Evolutionary conservation across 64 coral and sea anemone species (phyloP).

Genomic region (Pocillopora damicornis): DNA sequence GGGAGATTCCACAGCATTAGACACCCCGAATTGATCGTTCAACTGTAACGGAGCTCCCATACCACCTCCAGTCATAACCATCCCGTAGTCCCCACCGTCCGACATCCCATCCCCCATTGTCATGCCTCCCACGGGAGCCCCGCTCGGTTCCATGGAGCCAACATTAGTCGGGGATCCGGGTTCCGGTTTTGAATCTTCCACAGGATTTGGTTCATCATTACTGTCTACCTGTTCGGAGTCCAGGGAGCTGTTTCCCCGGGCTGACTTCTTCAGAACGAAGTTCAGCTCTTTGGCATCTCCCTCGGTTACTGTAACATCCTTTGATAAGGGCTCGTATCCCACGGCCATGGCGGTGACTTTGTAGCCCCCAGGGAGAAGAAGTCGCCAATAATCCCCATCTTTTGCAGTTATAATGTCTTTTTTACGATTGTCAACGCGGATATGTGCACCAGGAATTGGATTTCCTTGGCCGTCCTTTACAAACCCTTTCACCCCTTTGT

Average conservation of each 20-base stretch:
- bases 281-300: slow-evolving; percentile 61
- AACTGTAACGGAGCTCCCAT: slow-evolving; percentile 17
- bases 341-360: slow-evolving; percentile 56
- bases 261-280: slow-evolving; percentile 79
- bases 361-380: slow-evolving; percentile 80
- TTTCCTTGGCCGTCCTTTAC: slow-evolving; percentile 75
- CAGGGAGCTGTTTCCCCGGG: slow-evolving; percentile 1
- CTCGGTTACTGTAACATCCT: slow-evolving; percentile 46
- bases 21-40: slow-evolving; percentile 9
- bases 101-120: slow-evolving; percentile 9
- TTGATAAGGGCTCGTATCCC: slow-evolving; percentile 58
- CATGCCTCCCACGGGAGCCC: slow-evolving; percentile 18
- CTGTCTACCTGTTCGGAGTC: slow-evolving; percentile 25
- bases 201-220: slow-evolving; percentile 54
- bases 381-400: slow-evolving; percentile 91
- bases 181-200: slow-evolving; percentile 63
- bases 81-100: slow-evolving; percentile 14
- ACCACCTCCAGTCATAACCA: slow-evolving; percentile 26
- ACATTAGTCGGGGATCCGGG: slow-evolving; percentile 37
- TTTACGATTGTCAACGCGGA: slow-evolving; percentile 63
- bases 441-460: slow-evolving; percentile 74
- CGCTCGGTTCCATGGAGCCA: slow-evolving; percentile 18
- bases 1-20: slow-evolving; percentile 1
- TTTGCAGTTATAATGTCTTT: slow-evolving; percentile 70
- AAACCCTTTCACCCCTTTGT: slow-evolving; percentile 91